Base-by-base conservation (phyloP, 1,140 invertebrate species). In the Agrilus planipennis region DNA sequence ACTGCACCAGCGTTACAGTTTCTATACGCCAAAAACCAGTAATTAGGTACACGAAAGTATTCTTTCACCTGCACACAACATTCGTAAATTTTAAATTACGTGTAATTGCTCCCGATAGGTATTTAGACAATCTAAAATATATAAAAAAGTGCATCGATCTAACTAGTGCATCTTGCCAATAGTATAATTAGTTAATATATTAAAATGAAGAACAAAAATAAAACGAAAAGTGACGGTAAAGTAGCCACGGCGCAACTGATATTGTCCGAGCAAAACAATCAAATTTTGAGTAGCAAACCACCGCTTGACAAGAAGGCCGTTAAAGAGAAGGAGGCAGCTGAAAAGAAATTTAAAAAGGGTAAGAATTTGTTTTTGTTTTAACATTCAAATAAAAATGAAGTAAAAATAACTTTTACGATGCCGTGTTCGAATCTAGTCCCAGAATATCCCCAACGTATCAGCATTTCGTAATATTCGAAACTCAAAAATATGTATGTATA, bases 271-370 rank as follows among this genome's bases (percentile, higher is more conserved):
- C 68, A 66, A 45, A 64, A 64, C 18, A 66, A 68, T 47, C 61
- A 68, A 44, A 62, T 61, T n/a, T 65, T 68, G 51, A 55, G 61
- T 27, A 64, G 63, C 53, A 68, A 62, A 40, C 64, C 45, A 43
- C 65, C 69, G 19, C 63, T 69, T 47, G 68, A 71, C 36, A 70
- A 69, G 56, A 70, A 70, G 48, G 67, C 70, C 42, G 60, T 65
- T 55, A 67, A 67, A 46, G 56, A 61, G 20, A 66, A 71, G 45
- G 69, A 68, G 48, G 68, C 69, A 53, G 53, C 58, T 38, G 67
- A 69, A 47, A 69, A 65, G 51, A 70, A 72, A 51, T 60, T 65
- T 2, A 70, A 72, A 53, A 70, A 67, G 64, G 68, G 68, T 69
- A 47, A 53, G 61, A n/a, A n/a, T n/a, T n/a, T n/a, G n/a, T 25